Base-by-base conservation (phyloP, 2,113 vertebrate genomes). In the Eptesicus fuscus region DNA sequence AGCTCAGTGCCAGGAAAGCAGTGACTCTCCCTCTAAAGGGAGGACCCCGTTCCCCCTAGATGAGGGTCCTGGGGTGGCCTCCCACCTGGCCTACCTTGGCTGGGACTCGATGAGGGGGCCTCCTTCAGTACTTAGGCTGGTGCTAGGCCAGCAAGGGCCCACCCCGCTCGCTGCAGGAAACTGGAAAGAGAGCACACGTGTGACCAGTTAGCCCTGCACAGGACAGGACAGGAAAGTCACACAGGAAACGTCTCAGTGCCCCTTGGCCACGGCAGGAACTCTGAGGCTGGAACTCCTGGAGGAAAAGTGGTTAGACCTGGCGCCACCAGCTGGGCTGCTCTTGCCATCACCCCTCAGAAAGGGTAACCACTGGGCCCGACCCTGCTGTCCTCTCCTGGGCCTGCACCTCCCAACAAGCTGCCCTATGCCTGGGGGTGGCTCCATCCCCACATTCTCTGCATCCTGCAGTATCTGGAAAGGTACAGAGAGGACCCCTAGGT, bases 81-180 rank as follows among this genome's bases (percentile, higher is more conserved):
- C 35, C 56, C 65, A 83, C 30, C 73, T 4, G 3, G 9, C 95
- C 51, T 94, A 97, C 96, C 96, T 97, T 1, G 14, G 79, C 49
- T 83, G 91, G 44, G 70, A 20, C 23, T 51, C n/a, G 0, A 69
- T 25, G 42, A 49, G 11, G 14, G 9, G 30, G 14, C 53, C 74
- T 95, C 63, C 2, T 1, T 22, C n/a, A 16, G 56, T 22, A 25
- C 2, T 1, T 9, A 23, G 56, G 49, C 25, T 53, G 16, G 69
- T 69, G 85, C 22, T 28, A 44, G 91, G 37, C 47, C 94, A 59
- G 12, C 47, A 32, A 16, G 40, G 49, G 9, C 2, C 53, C 2
- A 1, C 5, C 17, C 4, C 2, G 4, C 14, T 40, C 37, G 73
- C 25, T 0, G 32, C 16, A 53, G 96, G 71, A 49, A 23, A 14